These are phyloP conservation scores for Pituophis catenifer DNA, from an alignment of 2,113 vertebrate genomes.

Conservation along the genomic window DNA sequence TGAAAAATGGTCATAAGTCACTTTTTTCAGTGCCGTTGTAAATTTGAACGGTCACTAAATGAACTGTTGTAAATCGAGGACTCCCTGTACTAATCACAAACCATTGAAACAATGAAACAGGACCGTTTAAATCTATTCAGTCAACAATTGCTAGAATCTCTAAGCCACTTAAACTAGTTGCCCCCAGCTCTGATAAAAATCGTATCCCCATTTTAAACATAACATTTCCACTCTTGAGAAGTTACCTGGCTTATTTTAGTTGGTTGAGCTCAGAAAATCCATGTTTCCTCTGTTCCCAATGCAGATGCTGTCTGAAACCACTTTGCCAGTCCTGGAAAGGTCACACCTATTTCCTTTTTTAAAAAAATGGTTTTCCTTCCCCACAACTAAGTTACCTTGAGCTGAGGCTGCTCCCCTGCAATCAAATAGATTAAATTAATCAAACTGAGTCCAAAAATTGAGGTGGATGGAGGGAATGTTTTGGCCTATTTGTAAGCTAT, in stretches of 20 bases:
- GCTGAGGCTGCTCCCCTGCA: neutral
- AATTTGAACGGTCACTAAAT: neutral
- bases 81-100: neutral
- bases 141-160: neutral
- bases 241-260: neutral
- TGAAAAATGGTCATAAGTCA: neutral
- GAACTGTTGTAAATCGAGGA: neutral
- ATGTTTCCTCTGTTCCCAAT: neutral
- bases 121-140: neutral
- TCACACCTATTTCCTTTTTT: neutral
- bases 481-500: too few species aligned
- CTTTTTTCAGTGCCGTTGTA: neutral
- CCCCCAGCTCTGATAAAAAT: neutral
- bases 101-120: neutral
- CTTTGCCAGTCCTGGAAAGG: neutral
- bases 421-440: neutral
- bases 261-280: neutral
- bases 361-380: neutral
- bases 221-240: neutral
- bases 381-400: neutral
- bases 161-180: neutral
- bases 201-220: neutral
- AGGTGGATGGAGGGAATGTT: neutral
- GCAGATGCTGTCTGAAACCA: neutral
- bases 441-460: neutral